phyloP scores from a whole-genome alignment of 2,797 vertebrate species.

The Sciurus vulgaris region DNA sequence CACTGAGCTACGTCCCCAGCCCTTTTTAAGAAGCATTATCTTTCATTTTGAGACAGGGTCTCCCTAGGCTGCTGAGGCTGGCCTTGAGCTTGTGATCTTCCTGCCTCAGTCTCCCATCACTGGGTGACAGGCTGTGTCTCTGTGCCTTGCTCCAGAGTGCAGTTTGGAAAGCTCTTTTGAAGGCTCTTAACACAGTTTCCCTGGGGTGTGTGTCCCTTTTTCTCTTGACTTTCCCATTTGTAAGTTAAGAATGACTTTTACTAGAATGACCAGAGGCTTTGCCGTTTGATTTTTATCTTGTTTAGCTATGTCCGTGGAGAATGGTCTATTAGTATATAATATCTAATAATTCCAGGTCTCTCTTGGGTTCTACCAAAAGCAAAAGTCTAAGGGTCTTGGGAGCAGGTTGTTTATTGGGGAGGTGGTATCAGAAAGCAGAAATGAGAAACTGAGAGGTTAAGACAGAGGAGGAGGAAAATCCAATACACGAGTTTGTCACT shows the following conservation, averaged over 20 bases:
- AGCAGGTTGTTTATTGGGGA: constrained; percentile 9
- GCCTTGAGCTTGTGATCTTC: no score
- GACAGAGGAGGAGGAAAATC: not conserved
- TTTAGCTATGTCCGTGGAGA: constrained; percentile 37
- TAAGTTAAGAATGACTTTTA: constrained; percentile 28
- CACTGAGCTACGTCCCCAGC: no score
- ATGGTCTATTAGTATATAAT: constrained; percentile 13
- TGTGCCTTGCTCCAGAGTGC: not conserved
- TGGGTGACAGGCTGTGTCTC: no score
- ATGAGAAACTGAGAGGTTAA: not conserved
- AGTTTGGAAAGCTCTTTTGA: not conserved
- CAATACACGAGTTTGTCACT: not conserved
- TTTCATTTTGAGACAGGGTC: no score
- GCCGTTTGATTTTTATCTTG: constrained; percentile 39
- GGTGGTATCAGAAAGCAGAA: not conserved
- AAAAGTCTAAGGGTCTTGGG: not conserved
- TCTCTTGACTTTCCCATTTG: not conserved
- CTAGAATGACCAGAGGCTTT: not conserved
- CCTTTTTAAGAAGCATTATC: no score
- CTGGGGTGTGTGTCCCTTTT: not conserved
- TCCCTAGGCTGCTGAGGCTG: no score
- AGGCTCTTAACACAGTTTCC: not conserved
- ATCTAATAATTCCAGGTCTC: not conserved
- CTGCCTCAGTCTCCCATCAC: no score
- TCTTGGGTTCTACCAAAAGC: not conserved